phyloP scores from a whole-genome alignment of 2,797 vertebrate species.

The Gymnothorax javanicus region DNA sequence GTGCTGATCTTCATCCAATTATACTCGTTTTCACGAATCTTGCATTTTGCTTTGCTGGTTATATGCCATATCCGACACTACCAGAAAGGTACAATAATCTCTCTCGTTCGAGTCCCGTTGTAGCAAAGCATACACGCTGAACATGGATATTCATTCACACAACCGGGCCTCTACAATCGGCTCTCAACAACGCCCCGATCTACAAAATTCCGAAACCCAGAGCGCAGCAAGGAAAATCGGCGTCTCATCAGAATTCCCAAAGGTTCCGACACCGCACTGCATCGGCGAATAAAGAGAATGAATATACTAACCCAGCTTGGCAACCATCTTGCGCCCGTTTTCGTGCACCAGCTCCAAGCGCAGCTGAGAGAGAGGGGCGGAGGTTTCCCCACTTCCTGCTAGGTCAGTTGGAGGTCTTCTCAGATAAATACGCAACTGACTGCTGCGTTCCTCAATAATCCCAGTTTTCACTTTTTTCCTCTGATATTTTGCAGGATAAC shows the following conservation, averaged over 20 bases:
- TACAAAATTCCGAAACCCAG: not conserved
- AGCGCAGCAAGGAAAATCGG: not conserved
- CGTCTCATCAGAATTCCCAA: not conserved
- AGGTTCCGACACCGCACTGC: not conserved
- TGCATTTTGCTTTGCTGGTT: not conserved
- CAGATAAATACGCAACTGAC: slow-evolving; percentile 41
- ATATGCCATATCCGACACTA: not conserved
- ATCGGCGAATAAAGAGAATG: slow-evolving; percentile 33
- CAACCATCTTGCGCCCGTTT: slow-evolving; percentile 83
- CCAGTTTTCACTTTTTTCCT: not conserved
- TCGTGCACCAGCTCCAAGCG: slow-evolving; percentile 56
- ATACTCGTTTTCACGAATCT: slow-evolving; percentile 37
- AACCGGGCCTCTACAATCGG: not conserved
- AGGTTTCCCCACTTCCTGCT: slow-evolving; percentile 64
- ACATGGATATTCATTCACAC: not conserved
- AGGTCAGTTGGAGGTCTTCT: slow-evolving; percentile 52
- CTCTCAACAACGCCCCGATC: not conserved
- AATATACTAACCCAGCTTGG: slow-evolving; percentile 80
- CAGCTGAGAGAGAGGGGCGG: slow-evolving; percentile 44
- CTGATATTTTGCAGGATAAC: not conserved
- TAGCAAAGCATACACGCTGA: not conserved
- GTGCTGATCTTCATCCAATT: slow-evolving; percentile 65
- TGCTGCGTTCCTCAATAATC: slow-evolving; percentile 15
- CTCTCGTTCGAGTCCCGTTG: not conserved
- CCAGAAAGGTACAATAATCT: not conserved